A percentile compares a stretch with the other conserved stretches of the same genome.
phyloP scores from a whole-genome alignment of 1,140 invertebrate genomes.

The Drosophila mayri region DNA sequence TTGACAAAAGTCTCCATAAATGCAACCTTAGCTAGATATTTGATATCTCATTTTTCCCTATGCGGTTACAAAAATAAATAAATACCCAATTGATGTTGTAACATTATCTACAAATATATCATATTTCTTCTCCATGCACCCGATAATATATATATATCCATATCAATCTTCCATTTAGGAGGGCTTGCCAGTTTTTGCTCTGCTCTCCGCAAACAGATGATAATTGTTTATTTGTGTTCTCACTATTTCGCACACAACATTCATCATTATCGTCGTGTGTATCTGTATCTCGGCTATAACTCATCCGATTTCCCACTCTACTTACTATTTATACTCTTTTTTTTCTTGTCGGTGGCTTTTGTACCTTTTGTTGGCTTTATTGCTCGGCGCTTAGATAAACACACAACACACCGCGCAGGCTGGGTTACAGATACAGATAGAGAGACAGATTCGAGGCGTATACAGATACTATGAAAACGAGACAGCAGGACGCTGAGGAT shows the following conservation, averaged over 20 bases:
- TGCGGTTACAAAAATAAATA: background rate
- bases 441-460: background rate
- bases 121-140: conserved; percentile 1
- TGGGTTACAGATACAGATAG: conserved; percentile 7
- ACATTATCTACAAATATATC: background rate
- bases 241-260: conserved; percentile 26
- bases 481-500: conserved; percentile 21
- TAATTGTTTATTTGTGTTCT: conserved; percentile 50
- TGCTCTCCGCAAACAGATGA: conserved; percentile 30
- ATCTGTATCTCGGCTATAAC: conserved; percentile 43
- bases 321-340: background rate
- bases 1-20: background rate
- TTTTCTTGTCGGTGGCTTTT: conserved; percentile 38
- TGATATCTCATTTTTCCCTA: background rate
- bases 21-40: too few species aligned
- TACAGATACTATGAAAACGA: conserved; percentile 17
- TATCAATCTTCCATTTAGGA: conserved; percentile 24
- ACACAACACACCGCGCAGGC: conserved; percentile 11
- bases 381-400: conserved; percentile 49
- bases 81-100: background rate
- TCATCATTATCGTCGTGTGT: conserved; percentile 34
- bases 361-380: conserved; percentile 57
- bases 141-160: background rate
- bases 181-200: conserved; percentile 18
- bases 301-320: conserved; percentile 23